Evolutionary conservation across 2,888 invertebrate species (phyloP).

Genomic region (Capitulum mitella): DNA sequence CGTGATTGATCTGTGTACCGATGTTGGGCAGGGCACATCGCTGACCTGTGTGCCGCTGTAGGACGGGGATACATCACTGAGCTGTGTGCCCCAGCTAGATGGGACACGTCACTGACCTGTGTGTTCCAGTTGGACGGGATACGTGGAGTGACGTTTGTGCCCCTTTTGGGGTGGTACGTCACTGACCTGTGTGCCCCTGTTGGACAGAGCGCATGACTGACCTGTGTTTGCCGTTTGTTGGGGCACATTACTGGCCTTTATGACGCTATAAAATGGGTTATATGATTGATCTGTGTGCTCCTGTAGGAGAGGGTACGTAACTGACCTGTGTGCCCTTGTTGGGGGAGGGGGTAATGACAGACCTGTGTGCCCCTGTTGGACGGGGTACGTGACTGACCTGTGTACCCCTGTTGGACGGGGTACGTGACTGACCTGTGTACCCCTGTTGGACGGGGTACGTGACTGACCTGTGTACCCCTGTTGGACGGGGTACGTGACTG

Average conservation of each 20-base stretch:
- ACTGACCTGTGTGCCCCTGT: background rate
- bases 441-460: too few species aligned
- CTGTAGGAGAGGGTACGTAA: too few species aligned
- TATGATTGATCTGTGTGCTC: background rate
- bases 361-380: background rate
- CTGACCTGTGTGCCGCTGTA: background rate
- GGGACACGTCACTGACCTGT: background rate
- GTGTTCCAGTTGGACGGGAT: background rate
- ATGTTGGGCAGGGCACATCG: too few species aligned
- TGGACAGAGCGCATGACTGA: background rate
- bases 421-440: background rate
- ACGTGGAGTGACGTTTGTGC: too few species aligned
- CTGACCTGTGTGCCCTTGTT: background rate
- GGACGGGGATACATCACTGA: too few species aligned
- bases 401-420: slow-evolving; percentile 27
- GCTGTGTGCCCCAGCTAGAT: background rate
- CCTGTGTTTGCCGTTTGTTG: too few species aligned
- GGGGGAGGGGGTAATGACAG: background rate
- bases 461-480: too few species aligned
- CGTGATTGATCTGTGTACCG: too few species aligned
- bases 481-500: too few species aligned
- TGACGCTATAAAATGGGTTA: too few species aligned
- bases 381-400: background rate
- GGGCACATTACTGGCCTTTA: too few species aligned
- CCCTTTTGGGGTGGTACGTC: too few species aligned